Evolutionary conservation across 2,888 invertebrate genomes (phyloP).

Genomic region (Leptopterna dolabrata): DNA sequence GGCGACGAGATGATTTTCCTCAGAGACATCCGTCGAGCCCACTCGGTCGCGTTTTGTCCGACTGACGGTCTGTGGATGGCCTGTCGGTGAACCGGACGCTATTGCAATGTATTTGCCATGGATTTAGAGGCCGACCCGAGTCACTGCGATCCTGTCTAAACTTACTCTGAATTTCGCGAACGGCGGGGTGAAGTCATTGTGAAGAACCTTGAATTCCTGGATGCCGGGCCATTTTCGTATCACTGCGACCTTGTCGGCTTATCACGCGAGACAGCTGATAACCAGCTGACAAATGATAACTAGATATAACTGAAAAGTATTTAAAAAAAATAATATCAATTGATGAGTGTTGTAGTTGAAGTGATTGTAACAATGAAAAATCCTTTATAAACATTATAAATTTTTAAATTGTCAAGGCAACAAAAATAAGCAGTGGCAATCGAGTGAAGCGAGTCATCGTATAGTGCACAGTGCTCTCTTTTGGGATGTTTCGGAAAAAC

Average conservation of each 20-base stretch:
- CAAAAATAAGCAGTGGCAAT: too few species aligned
- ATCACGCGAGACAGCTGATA: neutral
- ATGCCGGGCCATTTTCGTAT: conserved; percentile 28
- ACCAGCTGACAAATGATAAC: too few species aligned
- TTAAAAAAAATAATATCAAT: too few species aligned
- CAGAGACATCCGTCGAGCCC: conserved; percentile 8
- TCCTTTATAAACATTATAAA: too few species aligned
- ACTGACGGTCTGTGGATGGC: neutral
- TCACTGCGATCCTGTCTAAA: conserved; percentile 44
- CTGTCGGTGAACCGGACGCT: neutral
- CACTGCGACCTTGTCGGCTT: neutral
- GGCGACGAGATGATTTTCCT: conserved; percentile 22
- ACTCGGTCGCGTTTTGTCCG: neutral
- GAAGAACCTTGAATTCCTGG: conserved; percentile 50
- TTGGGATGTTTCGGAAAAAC: too few species aligned
- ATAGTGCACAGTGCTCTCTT: too few species aligned
- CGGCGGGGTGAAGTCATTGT: conserved; percentile 46
- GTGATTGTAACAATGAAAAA: too few species aligned
- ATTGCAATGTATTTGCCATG: neutral
- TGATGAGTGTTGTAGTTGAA: too few species aligned
- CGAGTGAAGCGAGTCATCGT: too few species aligned
- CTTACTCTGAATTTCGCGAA: conserved; percentile 31
- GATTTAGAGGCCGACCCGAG: neutral
- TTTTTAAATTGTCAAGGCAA: too few species aligned
- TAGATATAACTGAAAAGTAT: too few species aligned